Base-by-base conservation (phyloP, 1,140 invertebrate genomes). In the Rhysida immarginata region DNA sequence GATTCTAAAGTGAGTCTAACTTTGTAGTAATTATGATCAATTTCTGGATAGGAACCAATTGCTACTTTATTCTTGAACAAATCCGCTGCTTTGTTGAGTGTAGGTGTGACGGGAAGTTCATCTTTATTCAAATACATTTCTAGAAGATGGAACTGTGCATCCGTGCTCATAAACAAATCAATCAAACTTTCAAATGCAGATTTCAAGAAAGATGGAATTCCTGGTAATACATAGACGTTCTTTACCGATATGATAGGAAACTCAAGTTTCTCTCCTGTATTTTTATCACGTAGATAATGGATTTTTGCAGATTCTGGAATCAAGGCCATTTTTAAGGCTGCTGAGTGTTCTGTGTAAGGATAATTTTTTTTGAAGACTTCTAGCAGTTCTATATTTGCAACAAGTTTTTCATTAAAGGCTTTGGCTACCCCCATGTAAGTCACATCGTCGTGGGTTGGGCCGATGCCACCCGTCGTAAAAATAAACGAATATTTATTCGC, bases 401-500 rank as follows among this genome's bases (percentile, higher is more conserved):
- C 65, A 20, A 85, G 60, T 8, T 66, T 66, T 54, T 81, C 75
- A 59, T 72, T 64, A 70, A 89, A 87, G 8, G 83, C 85, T 68
- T 77, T 76, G 8, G 82, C 83, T 11, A 87, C 68, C 71, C 80
- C 84, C 75, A 81, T 78, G 71, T 83, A 88, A 20, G 86, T 89
- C 56, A 85, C 71, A 70, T 90, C 87, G 71, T 90, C 86, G 68
- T 90, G 86, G 42, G 87, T 89, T 2, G 85, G 84, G 23, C 86
- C 87, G 62, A 90, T 80, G 27, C 85, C 85, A 44, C 86, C 86
- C 2, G 82, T 78, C 1, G 85, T 87, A 43, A 89, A 75, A 27
- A 90, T 85, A 71, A 81, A 71, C 48, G 72, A 74, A 64, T 64
- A 80, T 25, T 59, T 58, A 24, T 70, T 62, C 3, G 83, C 85